A percentile compares a stretch with the other conserved stretches of the same genome.
Conservation (phyloP, 1,140 invertebrate species). For the Halesus radiatus region DNA sequence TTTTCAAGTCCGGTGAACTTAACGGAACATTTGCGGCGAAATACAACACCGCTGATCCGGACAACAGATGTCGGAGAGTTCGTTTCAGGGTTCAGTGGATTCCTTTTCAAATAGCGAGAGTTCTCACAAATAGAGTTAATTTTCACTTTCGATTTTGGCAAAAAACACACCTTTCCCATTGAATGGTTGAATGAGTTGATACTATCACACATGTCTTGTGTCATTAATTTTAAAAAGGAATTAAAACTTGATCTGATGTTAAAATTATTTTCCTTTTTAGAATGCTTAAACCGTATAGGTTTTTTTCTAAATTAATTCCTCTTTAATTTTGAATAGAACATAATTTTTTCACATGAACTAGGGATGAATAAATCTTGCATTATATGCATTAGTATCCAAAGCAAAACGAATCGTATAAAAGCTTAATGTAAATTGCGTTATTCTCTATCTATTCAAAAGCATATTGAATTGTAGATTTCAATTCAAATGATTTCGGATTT, state of each 20-base stretch:
- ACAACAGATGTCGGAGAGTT: background rate
- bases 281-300: too few species aligned
- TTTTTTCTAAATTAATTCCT: too few species aligned
- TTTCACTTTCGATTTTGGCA: constrained; percentile 12
- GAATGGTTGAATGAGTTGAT: background rate
- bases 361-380: too few species aligned
- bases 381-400: too few species aligned
- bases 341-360: too few species aligned
- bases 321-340: too few species aligned
- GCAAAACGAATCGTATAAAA: too few species aligned
- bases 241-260: too few species aligned
- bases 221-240: too few species aligned
- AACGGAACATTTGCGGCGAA: background rate
- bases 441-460: background rate
- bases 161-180: background rate
- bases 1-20: background rate
- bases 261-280: too few species aligned
- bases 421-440: background rate
- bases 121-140: background rate
- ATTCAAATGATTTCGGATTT: background rate
- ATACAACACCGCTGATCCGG: background rate
- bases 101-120: constrained; percentile 1
- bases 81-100: background rate
- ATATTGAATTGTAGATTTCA: background rate
- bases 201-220: too few species aligned